Evolutionary conservation across 1,140 invertebrate species (phyloP).

Genomic region (Orussus abietinus): DNA sequence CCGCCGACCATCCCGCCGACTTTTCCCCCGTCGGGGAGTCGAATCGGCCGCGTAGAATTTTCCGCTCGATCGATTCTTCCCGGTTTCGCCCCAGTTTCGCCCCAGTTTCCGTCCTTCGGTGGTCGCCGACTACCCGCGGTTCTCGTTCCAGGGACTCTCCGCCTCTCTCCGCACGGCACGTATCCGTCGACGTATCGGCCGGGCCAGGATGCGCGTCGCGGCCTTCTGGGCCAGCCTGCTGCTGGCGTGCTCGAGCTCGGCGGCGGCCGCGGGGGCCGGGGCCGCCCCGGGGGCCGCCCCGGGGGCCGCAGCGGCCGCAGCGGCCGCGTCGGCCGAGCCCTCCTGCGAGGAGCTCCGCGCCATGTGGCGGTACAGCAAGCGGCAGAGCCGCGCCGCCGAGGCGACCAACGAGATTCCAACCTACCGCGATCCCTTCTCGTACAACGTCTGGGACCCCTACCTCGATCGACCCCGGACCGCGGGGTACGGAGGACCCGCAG

Average conservation of each 20-base stretch:
- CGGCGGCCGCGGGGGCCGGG: constrained; percentile 26
- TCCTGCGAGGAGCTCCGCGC: constrained; percentile 81
- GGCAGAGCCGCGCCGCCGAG: constrained; percentile 81
- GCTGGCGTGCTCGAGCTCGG: constrained; percentile 33
- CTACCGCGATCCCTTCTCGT: constrained; percentile 73
- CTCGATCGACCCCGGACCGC: constrained; percentile 37
- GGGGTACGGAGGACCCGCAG: constrained; percentile 39
- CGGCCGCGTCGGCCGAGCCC: constrained; percentile 59
- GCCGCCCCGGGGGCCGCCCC: too few species aligned
- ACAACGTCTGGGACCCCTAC: constrained; percentile 75
- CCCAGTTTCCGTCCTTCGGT: too few species aligned
- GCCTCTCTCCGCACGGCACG: too few species aligned
- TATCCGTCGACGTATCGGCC: too few species aligned
- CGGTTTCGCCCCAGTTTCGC: too few species aligned
- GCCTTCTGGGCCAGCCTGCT: constrained; percentile 37
- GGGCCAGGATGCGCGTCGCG: constrained; percentile 42
- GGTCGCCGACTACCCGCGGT: too few species aligned
- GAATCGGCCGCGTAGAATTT: too few species aligned
- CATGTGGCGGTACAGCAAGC: constrained; percentile 88
- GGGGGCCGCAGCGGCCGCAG: too few species aligned
- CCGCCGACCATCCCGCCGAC: too few species aligned
- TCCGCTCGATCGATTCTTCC: too few species aligned
- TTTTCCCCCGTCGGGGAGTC: too few species aligned
- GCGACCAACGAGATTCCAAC: constrained; percentile 79
- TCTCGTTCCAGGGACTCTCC: too few species aligned